Percentiles rank a stretch among this genome's conserved stretches.
phyloP scores from a whole-genome alignment of 2,888 invertebrate species.

The Leucoma salicis region DNA sequence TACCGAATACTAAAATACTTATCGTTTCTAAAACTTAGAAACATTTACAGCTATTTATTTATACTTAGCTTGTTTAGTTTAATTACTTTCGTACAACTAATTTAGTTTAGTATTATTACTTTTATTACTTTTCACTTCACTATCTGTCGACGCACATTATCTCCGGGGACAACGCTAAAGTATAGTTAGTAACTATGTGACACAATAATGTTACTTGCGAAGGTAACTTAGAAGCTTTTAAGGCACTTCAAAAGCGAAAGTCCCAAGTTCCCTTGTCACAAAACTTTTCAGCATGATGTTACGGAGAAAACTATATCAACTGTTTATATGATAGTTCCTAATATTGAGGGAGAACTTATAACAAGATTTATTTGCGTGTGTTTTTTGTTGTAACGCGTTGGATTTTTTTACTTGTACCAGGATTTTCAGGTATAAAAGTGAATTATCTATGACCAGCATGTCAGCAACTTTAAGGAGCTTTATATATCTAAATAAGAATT shows the following conservation, averaged over 20 bases:
- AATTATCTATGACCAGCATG: too few relatives aligned
- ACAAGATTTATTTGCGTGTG: not conserved
- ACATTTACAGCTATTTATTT: too few relatives aligned
- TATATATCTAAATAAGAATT: too few relatives aligned
- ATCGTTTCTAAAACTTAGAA: too few relatives aligned
- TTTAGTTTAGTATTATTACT: not conserved
- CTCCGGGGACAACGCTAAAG: not conserved
- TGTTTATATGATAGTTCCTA: not conserved
- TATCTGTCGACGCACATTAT: not conserved
- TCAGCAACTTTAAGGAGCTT: too few relatives aligned
- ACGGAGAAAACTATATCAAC: not conserved
- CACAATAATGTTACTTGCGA: not conserved
- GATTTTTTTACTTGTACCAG: too few relatives aligned
- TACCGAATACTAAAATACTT: too few relatives aligned
- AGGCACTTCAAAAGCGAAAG: not conserved
- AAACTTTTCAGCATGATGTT: not conserved
- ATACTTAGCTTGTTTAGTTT: too few relatives aligned
- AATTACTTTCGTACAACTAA: too few relatives aligned
- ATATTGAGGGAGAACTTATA: not conserved
- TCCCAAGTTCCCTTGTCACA: not conserved
- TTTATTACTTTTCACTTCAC: not conserved
- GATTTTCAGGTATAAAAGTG: too few relatives aligned
- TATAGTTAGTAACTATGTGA: not conserved
- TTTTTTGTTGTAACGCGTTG: too few relatives aligned
- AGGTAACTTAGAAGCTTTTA: not conserved